Base-by-base conservation (phyloP, 2,113 vertebrate genomes). In the Regulus satrapa region DNA sequence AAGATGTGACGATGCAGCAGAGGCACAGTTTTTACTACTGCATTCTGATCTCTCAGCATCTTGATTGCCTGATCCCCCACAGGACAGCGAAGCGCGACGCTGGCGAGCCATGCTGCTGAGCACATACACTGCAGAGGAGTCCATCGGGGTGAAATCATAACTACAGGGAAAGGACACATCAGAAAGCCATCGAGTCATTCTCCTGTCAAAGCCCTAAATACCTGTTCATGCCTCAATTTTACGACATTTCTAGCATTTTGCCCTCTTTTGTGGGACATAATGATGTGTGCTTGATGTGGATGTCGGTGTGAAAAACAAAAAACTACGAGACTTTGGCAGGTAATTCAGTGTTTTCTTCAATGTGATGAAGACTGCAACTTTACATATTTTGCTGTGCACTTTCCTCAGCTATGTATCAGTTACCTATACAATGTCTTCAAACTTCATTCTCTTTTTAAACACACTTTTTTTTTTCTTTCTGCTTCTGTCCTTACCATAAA, bases 71-170 rank as follows among this genome's bases (percentile, higher is more conserved):
- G 99, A 97, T 34, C 98, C 98, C 76, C 98, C 98, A 31, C 98
- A 98, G 67, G 99, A 99, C 41, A 99, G 97, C 80, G 99, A 99
- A 18, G 99, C 99, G 38, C 99, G 98, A 32, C 99, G 99, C 95
- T 99, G 99, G 52, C 99, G 99, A 89, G 99, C 99, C 99, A 99
- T 99, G 97, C 99, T 99, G 96, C 99, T 99, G 45, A 99, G 97
- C 91, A 99, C 99, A 40, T 99, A 99, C n/a, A 99, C 99, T 17
- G 99, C 99, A 29, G 99, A 99, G 58, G 99, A 99, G 94, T 99
- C 99, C 97, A 99, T 97, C 18, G 99, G 99, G 40, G 99, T 99
- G 94, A 99, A 99, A 95, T 99, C 99, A 14, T 99, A 99, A 97
- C 99, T 99, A 54, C 51, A 66, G 94, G 54, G 13, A 66, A 66